Evolutionary conservation across 2,888 invertebrate species (phyloP).

Genomic region (Amblyteles armatorius): DNA sequence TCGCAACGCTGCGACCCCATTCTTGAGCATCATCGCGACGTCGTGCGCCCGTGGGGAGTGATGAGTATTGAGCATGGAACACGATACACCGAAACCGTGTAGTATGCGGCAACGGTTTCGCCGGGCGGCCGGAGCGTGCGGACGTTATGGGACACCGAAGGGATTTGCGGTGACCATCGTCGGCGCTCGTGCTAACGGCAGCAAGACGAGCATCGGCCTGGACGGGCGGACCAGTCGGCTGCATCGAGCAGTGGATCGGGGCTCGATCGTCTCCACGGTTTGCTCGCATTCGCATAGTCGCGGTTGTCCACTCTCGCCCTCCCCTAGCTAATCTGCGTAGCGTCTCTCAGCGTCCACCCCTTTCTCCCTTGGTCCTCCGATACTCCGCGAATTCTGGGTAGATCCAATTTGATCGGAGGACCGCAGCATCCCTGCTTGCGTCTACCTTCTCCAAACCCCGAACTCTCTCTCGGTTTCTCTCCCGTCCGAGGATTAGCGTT

Average conservation of each 20-base stretch:
- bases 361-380: slow-evolving; percentile 67
- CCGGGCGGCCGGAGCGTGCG: slow-evolving; percentile 20
- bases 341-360: slow-evolving; percentile 53
- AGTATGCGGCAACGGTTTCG: slow-evolving; percentile 12
- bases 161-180: slow-evolving; percentile 42
- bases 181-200: slow-evolving; percentile 35
- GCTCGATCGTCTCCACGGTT: slow-evolving; percentile 61
- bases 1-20: slow-evolving; percentile 26
- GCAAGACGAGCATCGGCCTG: slow-evolving; percentile 33
- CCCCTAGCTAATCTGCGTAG: slow-evolving; percentile 55
- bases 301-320: slow-evolving; percentile 65
- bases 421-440: slow-evolving; percentile 71
- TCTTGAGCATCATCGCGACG: slow-evolving; percentile 40
- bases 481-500: slow-evolving; percentile 24
- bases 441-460: slow-evolving; percentile 32
- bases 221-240: slow-evolving; percentile 9
- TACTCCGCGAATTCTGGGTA: slow-evolving; percentile 77
- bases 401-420: slow-evolving; percentile 82
- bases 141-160: slow-evolving; percentile 43
- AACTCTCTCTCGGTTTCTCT: slow-evolving; percentile 56
- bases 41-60: slow-evolving; percentile 35
- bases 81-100: slow-evolving; percentile 14
- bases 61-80: slow-evolving; percentile 17
- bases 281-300: slow-evolving; percentile 66
- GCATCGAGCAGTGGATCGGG: slow-evolving; percentile 42